Base-by-base conservation (phyloP, 2,888 invertebrate genomes). In the Phania funesta region DNA sequence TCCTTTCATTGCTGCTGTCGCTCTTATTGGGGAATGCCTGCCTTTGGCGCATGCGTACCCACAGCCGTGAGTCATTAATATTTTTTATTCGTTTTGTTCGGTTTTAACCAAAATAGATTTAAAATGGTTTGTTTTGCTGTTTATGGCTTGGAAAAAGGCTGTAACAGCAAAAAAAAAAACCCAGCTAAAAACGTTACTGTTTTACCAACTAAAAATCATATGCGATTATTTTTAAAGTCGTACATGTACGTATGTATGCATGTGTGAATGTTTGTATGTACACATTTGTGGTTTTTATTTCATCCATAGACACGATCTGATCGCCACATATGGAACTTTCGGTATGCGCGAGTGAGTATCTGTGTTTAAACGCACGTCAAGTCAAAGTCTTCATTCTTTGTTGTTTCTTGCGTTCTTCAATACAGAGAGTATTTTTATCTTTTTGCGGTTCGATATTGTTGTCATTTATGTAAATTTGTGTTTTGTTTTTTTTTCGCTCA, bases 1-100 rank as follows among this genome's bases (percentile, higher is more conserved):
- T 29, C 3, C 35, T 48, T 11, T 76, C 64, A 20, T 26, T 64
- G 35, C 78, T 76, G 50, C 35, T 84, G 76, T 83, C 80, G 81
- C 75, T 80, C 38, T 75, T 80, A 76, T 85, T 82, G 84, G 84
- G 84, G 83, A 85, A 84, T 84, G 84, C 84, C 84, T 83, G 78
- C 65, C 75, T 71, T 56, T 80, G 67, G 79, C 75, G 50, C 80
- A 83, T 80, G 80, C 76, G 75, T 79, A 78, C 70, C 78, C 71
- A 76, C 50, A 52, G 24, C 41, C 62, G 62, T 84, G 83, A 83
- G 56, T 84, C 82, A 84, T 77, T 70, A 44, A 35, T 22, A 8
- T 29, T 9, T 8, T 32, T 60, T 41, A n/a, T n/a, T n/a, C n/a
- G n/a, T n/a, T n/a, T n/a, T n/a, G n/a, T 67, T 60, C 13, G 26